These are phyloP conservation scores for Periophthalmodon schlosseri DNA, from an alignment of 2,113 vertebrate genomes.

Conservation along the genomic window DNA sequence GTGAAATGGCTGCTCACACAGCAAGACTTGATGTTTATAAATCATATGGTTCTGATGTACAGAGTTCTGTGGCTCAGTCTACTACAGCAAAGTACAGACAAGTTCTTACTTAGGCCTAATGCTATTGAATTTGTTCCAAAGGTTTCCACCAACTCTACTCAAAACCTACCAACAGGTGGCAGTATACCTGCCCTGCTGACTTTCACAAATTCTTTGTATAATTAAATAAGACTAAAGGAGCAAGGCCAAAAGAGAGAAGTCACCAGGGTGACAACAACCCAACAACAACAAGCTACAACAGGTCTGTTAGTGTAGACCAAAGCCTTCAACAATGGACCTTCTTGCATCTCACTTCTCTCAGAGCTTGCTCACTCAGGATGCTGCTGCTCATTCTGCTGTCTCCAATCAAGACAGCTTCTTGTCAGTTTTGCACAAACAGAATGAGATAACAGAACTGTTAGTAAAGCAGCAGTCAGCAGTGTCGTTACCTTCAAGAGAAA, in stretches of 20 bases:
- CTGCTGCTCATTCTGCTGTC: background rate
- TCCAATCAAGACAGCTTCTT: background rate
- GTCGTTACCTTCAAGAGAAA: background rate
- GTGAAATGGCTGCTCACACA: background rate
- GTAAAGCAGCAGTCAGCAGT: background rate
- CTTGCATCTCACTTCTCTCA: background rate
- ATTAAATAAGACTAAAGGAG: background rate
- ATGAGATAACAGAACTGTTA: constrained; percentile 3
- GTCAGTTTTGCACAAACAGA: background rate
- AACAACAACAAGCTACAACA: background rate
- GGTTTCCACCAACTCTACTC: background rate
- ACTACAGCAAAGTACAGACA: background rate
- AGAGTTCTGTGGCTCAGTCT: background rate
- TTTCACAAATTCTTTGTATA: background rate
- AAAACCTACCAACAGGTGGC: background rate
- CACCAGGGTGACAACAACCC: background rate
- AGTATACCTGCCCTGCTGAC: background rate
- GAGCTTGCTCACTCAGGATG: too few relatives aligned
- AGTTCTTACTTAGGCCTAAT: background rate
- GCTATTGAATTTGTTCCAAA: background rate
- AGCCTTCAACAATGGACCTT: too few relatives aligned
- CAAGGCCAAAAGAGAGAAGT: background rate
- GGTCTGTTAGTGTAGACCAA: background rate
- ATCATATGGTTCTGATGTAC: background rate
- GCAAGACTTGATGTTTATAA: background rate